These are phyloP conservation scores for Calephelis virginiensis DNA, from an alignment of 1,140 invertebrate species.

Conservation along the genomic window DNA sequence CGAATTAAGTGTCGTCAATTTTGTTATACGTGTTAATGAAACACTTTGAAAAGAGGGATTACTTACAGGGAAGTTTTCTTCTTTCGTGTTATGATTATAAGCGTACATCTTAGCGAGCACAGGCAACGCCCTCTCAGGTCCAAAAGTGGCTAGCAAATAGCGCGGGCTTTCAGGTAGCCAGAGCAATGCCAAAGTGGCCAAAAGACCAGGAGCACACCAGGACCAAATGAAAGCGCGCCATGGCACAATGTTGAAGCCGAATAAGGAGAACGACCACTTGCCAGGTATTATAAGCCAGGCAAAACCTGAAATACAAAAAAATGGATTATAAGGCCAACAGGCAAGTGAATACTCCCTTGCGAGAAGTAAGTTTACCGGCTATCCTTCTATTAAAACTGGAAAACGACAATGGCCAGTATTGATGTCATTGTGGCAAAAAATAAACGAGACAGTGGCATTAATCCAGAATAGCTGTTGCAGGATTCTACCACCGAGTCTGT, in stretches of 20 bases:
- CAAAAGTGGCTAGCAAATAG: slow-evolving; percentile 82
- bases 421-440: too few relatives aligned
- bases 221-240: slow-evolving; percentile 83
- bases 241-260: slow-evolving; percentile 74
- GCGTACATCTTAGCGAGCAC: slow-evolving; percentile 81
- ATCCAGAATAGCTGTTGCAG: too few relatives aligned
- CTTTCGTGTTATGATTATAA: slow-evolving; percentile 47
- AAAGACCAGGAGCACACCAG: slow-evolving; percentile 78
- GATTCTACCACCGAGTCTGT: neutral
- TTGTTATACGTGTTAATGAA: too few relatives aligned
- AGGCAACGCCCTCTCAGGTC: slow-evolving; percentile 79
- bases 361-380: neutral
- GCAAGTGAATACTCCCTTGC: too few relatives aligned
- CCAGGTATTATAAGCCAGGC: slow-evolving; percentile 83
- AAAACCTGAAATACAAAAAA: slow-evolving; percentile 64
- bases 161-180: slow-evolving; percentile 87
- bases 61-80: slow-evolving; percentile 50
- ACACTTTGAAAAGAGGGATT: neutral
- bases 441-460: too few relatives aligned
- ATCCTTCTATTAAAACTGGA: neutral
- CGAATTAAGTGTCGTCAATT: too few relatives aligned
- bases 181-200: slow-evolving; percentile 76
- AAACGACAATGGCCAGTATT: too few relatives aligned
- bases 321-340: too few relatives aligned
- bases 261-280: slow-evolving; percentile 61